Base-by-base conservation (phyloP, 92 coral and sea anemone species). In the Isaurus tuberculatus region DNA sequence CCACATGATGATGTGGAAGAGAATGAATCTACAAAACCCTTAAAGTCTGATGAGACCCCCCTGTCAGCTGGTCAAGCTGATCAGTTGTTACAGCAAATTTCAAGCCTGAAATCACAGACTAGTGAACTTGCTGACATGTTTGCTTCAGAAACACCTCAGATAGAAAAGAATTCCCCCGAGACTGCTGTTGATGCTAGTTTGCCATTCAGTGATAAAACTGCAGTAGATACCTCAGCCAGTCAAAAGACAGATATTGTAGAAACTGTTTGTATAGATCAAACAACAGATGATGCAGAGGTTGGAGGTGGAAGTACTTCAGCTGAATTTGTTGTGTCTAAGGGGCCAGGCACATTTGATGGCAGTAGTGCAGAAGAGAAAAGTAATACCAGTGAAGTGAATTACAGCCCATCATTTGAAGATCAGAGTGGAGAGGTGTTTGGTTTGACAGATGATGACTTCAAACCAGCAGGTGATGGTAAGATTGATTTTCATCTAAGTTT, bases 1-100 rank as follows among this genome's bases (percentile, higher is more conserved):
- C 90, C 86, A 5, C 92, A 93, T 68, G 91, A 84, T 69, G 88
- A 73, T 29, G 55, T 79, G 33, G 63, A 87, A 65, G 95, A 92
- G 19, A 87, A 86, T 26, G 74, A 77, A 31, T 57, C 82, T 36
- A 33, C 82, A 33, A 51, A 57, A 14, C n/a, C 7, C 7, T 16
- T 63, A 77, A 48, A 58, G 23, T 40, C 31, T 8, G 32, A 11
- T 9, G 51, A 34, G 33, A 57, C 53, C 70, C 82, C 82, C 4
- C 19, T 77, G 36, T 77, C 82, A 34, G 51, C 82, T 17, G 64
- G 55, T 43, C 82, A 57, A 11, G 82, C 82, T 4, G 70, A 77
- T 4, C 69, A 77, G 16, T 69, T 77, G 8, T 19, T 77, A 29
- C 48, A 58, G 53, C 82, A 77, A 14, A 32, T 77, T 23, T 22